Percentiles rank a stretch among this genome's conserved stretches.
phyloP scores from a whole-genome alignment of 1,140 invertebrate species.

The Leptopilina boulardi region DNA sequence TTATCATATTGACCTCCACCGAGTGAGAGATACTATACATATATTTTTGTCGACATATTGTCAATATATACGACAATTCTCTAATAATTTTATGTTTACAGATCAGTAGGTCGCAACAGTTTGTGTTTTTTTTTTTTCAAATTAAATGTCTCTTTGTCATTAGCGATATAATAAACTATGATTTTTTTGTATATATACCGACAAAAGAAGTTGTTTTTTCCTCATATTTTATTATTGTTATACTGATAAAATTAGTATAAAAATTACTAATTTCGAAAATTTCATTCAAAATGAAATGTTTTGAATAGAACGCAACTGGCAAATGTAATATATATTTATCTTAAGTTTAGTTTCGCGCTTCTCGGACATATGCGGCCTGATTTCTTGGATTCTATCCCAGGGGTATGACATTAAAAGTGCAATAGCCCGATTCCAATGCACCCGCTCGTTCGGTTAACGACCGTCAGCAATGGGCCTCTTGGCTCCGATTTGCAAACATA shows the following conservation, averaged over 20 bases:
- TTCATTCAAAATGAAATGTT: background rate
- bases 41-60: background rate
- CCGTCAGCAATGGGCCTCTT: slow-evolving; percentile 61
- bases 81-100: slow-evolving; percentile 2
- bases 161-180: background rate
- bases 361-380: slow-evolving; percentile 51
- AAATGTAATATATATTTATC: background rate
- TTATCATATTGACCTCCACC: slow-evolving; percentile 23
- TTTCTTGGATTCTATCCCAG: slow-evolving; percentile 64
- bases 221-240: too few relatives aligned
- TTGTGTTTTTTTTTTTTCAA: background rate
- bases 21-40: background rate
- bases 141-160: background rate
- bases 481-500: slow-evolving; percentile 48
- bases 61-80: slow-evolving; percentile 2
- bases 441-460: slow-evolving; percentile 60
- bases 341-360: slow-evolving; percentile 22
- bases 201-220: too few relatives aligned
- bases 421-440: slow-evolving; percentile 62
- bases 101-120: background rate
- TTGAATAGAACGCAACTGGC: background rate
- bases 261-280: too few relatives aligned
- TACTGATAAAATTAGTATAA: too few relatives aligned
- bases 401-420: slow-evolving; percentile 62
- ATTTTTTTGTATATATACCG: background rate